These are phyloP conservation scores for Epinephelus awoara DNA, from an alignment of 2,797 vertebrate species.

Conservation along the genomic window DNA sequence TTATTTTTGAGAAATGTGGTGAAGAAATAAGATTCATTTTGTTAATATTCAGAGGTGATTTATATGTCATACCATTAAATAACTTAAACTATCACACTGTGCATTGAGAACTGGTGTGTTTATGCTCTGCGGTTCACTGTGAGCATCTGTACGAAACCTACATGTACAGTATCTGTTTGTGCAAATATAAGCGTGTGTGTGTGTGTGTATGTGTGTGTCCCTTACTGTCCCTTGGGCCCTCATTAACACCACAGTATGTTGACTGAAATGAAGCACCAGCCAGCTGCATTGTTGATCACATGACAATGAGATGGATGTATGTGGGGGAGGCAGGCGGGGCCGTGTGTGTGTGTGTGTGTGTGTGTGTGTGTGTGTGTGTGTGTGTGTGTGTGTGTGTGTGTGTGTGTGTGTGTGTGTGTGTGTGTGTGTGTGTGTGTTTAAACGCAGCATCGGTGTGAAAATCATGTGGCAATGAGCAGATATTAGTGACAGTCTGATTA, in stretches of 20 bases:
- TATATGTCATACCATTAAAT: too few relatives aligned
- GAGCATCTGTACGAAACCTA: neutral
- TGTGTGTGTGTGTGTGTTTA: constrained; percentile 6
- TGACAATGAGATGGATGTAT: constrained; percentile 36
- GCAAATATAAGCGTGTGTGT: constrained; percentile 9
- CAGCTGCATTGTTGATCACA: constrained; percentile 44
- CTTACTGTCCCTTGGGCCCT: constrained; percentile 40
- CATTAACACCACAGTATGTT: constrained; percentile 57
- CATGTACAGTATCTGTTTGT: constrained; percentile 24
- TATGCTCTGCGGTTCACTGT: too few relatives aligned
- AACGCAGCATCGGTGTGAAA: neutral
- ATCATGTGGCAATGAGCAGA: neutral
- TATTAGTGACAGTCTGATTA: neutral
- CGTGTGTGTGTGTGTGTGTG: constrained; percentile 5
- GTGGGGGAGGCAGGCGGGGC: neutral
- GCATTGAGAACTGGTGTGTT: too few relatives aligned
- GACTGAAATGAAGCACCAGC: constrained; percentile 36
- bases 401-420: constrained; percentile 6
- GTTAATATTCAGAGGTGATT: too few relatives aligned
- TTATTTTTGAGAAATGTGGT: too few relatives aligned
- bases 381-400: constrained; percentile 22
- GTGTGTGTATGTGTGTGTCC: neutral
- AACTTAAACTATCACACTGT: too few relatives aligned
- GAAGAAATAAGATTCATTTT: too few relatives aligned
- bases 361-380: constrained; percentile 12